Conservation (phyloP, 2,888 invertebrate species). For the Hydropsyche betteni region DNA sequence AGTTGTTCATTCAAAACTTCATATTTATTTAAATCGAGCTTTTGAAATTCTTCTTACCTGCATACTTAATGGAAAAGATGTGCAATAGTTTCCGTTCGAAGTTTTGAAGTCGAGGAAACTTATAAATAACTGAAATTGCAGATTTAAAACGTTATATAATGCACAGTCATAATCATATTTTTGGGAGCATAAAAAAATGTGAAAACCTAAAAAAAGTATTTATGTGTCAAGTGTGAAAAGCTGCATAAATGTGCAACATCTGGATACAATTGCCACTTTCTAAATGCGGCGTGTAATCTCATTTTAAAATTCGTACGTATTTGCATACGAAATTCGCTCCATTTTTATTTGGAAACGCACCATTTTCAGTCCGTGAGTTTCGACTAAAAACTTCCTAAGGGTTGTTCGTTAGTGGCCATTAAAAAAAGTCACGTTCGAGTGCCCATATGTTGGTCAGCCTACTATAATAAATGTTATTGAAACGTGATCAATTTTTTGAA, state of each 20-base stretch:
- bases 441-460: neutral
- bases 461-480: neutral
- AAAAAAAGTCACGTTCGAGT: conserved; percentile 12
- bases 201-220: neutral
- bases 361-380: too few species aligned
- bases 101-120: too few species aligned
- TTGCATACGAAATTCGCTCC: too few species aligned
- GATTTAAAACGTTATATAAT: neutral
- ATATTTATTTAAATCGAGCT: too few species aligned
- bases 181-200: neutral
- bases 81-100: too few species aligned
- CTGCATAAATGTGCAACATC: conserved; percentile 4
- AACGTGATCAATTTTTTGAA: conserved; percentile 19
- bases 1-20: too few species aligned
- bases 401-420: neutral
- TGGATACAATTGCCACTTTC: conserved; percentile 14
- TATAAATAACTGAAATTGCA: neutral
- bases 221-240: neutral
- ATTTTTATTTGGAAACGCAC: too few species aligned
- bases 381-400: too few species aligned
- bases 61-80: too few species aligned
- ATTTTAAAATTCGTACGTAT: too few species aligned
- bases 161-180: neutral
- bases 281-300: neutral
- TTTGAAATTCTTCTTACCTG: too few species aligned